phyloP scores from a whole-genome alignment of 1,140 invertebrate genomes.

The Cyclina sinensis region DNA sequence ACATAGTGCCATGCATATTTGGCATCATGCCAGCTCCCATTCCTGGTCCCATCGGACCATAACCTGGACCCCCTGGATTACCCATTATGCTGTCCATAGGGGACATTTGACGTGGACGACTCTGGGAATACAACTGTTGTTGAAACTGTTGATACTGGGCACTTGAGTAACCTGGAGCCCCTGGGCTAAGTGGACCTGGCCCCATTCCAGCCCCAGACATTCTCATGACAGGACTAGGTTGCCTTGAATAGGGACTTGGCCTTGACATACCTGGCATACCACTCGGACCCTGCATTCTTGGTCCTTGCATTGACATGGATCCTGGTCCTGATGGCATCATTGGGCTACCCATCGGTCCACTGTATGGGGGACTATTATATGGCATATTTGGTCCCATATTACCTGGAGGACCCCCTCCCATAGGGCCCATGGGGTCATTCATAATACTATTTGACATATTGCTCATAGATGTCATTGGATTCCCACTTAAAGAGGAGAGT shows the following conservation, averaged over 20 bases:
- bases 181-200: slow-evolving; percentile 65
- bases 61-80: slow-evolving; percentile 73
- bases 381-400: slow-evolving; percentile 68
- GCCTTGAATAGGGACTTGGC: slow-evolving; percentile 60
- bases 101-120: slow-evolving; percentile 79
- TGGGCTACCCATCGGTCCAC: slow-evolving; percentile 45
- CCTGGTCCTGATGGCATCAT: slow-evolving; percentile 70
- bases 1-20: slow-evolving; percentile 77
- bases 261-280: slow-evolving; percentile 70
- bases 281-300: slow-evolving; percentile 74
- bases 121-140: slow-evolving; percentile 84
- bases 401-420: slow-evolving; percentile 78
- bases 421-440: slow-evolving; percentile 78
- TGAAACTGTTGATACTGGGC: slow-evolving; percentile 84
- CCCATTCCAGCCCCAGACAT: slow-evolving; percentile 69
- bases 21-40: slow-evolving; percentile 79
- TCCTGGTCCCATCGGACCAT: slow-evolving; percentile 67
- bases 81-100: slow-evolving; percentile 81
- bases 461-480: slow-evolving; percentile 68
- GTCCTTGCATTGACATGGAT: slow-evolving; percentile 67
- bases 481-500: slow-evolving; percentile 55
- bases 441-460: slow-evolving; percentile 68
- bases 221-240: slow-evolving; percentile 67
- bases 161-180: slow-evolving; percentile 71
- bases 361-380: slow-evolving; percentile 61